A percentile compares a stretch with the other conserved stretches of the same genome.
Evolutionary conservation across 2,797 vertebrate species (phyloP).

Genomic region (Pagetopsis macropterus): DNA sequence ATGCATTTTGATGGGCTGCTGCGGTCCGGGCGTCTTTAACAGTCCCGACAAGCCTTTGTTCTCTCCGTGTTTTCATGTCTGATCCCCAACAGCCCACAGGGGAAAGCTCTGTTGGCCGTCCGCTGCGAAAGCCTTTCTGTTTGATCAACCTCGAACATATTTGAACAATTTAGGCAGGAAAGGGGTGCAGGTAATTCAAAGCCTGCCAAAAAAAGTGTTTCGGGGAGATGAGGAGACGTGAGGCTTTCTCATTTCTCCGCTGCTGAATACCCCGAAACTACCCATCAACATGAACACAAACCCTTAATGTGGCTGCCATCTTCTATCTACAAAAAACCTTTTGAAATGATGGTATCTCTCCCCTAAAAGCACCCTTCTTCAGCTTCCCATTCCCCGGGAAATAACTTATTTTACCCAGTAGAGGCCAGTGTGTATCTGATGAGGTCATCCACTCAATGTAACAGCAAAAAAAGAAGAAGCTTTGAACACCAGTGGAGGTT

Average conservation of each 20-base stretch:
- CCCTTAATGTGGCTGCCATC: conserved; percentile 50
- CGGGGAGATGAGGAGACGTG: conserved; percentile 46
- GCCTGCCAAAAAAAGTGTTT: conserved; percentile 51
- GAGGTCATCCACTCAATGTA: conserved; percentile 45
- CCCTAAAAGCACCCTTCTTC: conserved; percentile 23
- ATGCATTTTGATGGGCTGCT: conserved; percentile 60
- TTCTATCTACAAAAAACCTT: conserved; percentile 29
- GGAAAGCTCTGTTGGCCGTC: conserved; percentile 51
- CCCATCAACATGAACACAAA: conserved; percentile 38
- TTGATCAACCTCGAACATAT: conserved; percentile 75
- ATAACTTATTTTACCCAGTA: conserved; percentile 58
- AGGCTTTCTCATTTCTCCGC: conserved; percentile 27
- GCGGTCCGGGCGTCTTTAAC: conserved; percentile 63
- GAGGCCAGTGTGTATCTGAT: conserved; percentile 72
- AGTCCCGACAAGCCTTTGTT: conserved; percentile 73
- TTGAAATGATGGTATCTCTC: conserved; percentile 27
- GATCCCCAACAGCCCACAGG: conserved; percentile 67
- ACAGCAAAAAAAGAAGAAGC: conserved; percentile 16
- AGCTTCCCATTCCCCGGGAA: conserved; percentile 29
- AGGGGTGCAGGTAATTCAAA: conserved; percentile 69
- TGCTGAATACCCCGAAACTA: conserved; percentile 32
- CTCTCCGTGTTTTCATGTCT: conserved; percentile 69
- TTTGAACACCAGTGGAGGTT: conserved; percentile 26
- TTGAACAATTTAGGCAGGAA: conserved; percentile 69
- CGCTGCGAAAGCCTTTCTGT: conserved; percentile 55